Percentiles rank a stretch among this genome's conserved stretches.
Evolutionary conservation across 2,797 vertebrate species (phyloP).

Genomic region (Bradypodion pumilum): DNA sequence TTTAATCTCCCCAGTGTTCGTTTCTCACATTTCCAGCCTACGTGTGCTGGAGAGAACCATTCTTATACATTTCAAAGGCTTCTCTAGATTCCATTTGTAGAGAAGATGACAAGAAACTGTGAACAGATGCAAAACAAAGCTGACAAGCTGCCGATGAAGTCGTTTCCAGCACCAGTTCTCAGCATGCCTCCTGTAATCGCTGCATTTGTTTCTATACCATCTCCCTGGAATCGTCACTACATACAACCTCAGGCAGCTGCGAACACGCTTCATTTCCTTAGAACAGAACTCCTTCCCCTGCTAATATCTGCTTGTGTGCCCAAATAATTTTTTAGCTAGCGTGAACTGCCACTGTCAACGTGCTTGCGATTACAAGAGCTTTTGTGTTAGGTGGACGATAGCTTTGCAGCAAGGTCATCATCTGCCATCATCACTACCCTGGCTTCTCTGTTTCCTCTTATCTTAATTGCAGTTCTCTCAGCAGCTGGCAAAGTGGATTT

Average conservation of each 20-base stretch:
- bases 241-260: not conserved
- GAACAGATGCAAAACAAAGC: not conserved
- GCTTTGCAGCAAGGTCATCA: not conserved
- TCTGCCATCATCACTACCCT: not conserved
- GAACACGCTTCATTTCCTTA: not conserved
- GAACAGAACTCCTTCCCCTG: not conserved
- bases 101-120: conserved; percentile 7
- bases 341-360: not conserved
- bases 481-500: too few species aligned
- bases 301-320: not conserved
- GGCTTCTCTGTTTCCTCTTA: too few species aligned
- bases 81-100: not conserved
- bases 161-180: not conserved
- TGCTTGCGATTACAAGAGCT: not conserved
- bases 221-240: not conserved
- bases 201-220: not conserved
- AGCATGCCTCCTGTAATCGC: not conserved
- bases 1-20: too few species aligned
- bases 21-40: too few species aligned
- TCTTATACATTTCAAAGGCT: too few species aligned
- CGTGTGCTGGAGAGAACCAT: too few species aligned
- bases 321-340: not conserved
- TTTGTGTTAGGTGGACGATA: not conserved
- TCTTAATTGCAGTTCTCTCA: too few species aligned
- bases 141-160: not conserved